Evolutionary conservation across 1,140 invertebrate species (phyloP), one percentile per base, ranked within the genome.

Genomic region (Drosophila kanapiae): DNA sequence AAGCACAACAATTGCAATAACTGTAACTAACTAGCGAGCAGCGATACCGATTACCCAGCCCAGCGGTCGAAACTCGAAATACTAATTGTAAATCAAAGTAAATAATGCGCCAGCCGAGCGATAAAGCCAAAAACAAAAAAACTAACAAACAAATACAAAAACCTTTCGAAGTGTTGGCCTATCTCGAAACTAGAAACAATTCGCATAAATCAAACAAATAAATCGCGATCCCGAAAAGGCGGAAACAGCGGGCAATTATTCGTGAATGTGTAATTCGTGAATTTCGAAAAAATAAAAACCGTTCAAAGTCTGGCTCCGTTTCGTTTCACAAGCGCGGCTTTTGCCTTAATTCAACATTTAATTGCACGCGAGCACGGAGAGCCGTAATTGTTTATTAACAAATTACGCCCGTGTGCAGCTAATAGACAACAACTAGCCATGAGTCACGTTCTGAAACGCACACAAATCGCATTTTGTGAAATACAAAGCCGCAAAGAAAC

Each of bases 371-470:
- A 57, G 58, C 71, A 63, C 56, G 68, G 72, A 33, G 71, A 58
- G 59, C 60, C 43, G 68, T 56, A 90, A 85, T 90, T 78, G 81
- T 90, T 90, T 74, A 82, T 83, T 75, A 59, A 77, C 43, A 60
- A 88, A 86, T 82, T 64, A 69, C 75, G 65, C 49, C 49, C 10
- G 59, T 76, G 75, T 76, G 53, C 53, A 56, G 33, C 47, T 29
- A 33, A 63, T 63, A 54, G 33, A 54, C 49, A 51, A 11, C 38
- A 27, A 45, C 64, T 33, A 42, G 42, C 10, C 65, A 78, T 82
- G 80, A 82, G 68, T 82, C 80, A 82, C 61, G 53, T 63, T 76
- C 42, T 61, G 13, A 53, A 81, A 72, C 29, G n/a, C 37, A 64
- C 38, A 38, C 35, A 51, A 42, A 57, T 62, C 42, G 62, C 51